phyloP scores from a whole-genome alignment of 2,888 invertebrate genomes.

The Cordilura impudica region DNA sequence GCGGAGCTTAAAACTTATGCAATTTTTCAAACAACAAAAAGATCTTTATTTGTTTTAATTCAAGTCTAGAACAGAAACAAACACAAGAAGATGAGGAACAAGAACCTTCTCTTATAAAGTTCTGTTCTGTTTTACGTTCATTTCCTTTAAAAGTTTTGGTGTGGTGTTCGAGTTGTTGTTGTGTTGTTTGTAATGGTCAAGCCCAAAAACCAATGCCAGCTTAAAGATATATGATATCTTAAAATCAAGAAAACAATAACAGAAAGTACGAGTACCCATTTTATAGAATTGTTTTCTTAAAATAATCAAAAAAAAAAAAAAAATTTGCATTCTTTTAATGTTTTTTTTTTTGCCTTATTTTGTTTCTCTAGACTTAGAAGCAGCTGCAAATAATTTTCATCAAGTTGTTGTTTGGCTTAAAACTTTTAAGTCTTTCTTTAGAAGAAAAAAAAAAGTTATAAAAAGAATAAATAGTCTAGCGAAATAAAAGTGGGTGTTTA shows the following conservation, averaged over 20 bases:
- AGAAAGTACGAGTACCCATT: slow-evolving; percentile 55
- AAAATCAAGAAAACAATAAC: slow-evolving; percentile 55
- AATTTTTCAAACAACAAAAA: slow-evolving; percentile 42
- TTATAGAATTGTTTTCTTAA: neutral
- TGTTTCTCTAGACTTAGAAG: slow-evolving; percentile 5
- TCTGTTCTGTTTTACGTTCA: slow-evolving; percentile 23
- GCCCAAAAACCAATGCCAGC: slow-evolving; percentile 40
- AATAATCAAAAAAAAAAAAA: slow-evolving; percentile 11
- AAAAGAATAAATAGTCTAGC: neutral
- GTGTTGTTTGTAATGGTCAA: slow-evolving; percentile 45
- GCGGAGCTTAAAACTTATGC: slow-evolving; percentile 53
- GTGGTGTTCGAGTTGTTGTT: neutral
- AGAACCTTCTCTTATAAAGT: slow-evolving; percentile 8
- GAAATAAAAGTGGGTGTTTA: slow-evolving; percentile 54
- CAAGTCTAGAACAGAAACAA: slow-evolving; percentile 8
- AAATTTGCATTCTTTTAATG: slow-evolving; percentile 54
- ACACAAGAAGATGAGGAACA: slow-evolving; percentile 9
- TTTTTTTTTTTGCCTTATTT: neutral
- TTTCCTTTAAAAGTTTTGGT: slow-evolving; percentile 57
- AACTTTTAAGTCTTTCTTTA: slow-evolving; percentile 23
- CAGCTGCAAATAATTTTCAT: slow-evolving; percentile 46
- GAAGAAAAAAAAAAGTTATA: neutral
- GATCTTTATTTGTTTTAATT: slow-evolving; percentile 59
- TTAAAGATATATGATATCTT: slow-evolving; percentile 53
- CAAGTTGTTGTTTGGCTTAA: slow-evolving; percentile 2